phyloP scores from a whole-genome alignment of 2,797 vertebrate genomes.

The Anguilla obscura region DNA sequence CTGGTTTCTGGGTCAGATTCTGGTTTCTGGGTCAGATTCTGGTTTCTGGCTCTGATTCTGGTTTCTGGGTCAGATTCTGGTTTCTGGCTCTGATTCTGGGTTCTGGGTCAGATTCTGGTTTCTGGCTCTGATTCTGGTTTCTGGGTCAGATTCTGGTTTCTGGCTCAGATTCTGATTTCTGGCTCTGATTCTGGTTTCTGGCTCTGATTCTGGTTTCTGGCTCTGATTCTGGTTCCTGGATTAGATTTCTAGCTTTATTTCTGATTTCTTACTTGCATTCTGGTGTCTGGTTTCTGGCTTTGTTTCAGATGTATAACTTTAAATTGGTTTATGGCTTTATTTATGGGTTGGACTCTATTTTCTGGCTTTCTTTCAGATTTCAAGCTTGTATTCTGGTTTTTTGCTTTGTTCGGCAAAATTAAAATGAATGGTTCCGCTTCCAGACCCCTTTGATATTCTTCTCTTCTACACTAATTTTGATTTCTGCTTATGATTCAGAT shows the following conservation, averaged over 20 bases:
- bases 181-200: background rate
- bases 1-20: background rate
- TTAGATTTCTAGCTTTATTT: background rate
- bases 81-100: background rate
- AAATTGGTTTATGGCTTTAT: background rate
- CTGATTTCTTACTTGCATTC: background rate
- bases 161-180: background rate
- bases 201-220: background rate
- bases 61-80: background rate
- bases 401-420: too few species aligned
- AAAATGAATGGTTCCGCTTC: too few species aligned
- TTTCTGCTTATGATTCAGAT: background rate
- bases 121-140: background rate
- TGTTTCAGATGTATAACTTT: background rate
- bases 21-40: background rate
- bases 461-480: background rate
- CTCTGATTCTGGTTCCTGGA: background rate
- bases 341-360: background rate
- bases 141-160: background rate
- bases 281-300: background rate
- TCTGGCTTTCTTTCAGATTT: background rate
- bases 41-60: background rate
- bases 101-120: background rate
- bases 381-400: background rate
- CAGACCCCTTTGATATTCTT: background rate